These are phyloP conservation scores for Drosophila trapezifrons DNA, from an alignment of 1,140 invertebrate species.

Conservation along the genomic window DNA sequence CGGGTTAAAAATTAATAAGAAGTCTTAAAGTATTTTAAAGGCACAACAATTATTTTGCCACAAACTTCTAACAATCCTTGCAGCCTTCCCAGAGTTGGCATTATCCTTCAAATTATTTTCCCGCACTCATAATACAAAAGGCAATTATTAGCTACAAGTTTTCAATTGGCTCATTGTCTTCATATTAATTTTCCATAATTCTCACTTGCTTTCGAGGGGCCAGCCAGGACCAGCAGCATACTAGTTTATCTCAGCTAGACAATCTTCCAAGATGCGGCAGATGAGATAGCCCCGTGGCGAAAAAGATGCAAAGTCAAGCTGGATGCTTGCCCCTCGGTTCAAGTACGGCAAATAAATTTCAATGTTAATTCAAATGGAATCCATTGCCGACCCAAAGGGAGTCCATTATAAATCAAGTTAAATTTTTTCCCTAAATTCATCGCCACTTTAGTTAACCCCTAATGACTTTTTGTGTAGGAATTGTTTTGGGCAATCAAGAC, in stretches of 20 bases:
- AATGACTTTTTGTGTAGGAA: slow-evolving; percentile 78
- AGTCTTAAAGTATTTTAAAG: not conserved
- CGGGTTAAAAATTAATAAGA: no score
- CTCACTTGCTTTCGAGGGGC: slow-evolving; percentile 31
- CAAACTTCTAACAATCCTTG: no score
- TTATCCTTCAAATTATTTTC: slow-evolving; percentile 36
- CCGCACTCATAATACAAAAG: slow-evolving; percentile 37
- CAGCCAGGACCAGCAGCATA: slow-evolving; percentile 49
- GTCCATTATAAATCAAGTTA: slow-evolving; percentile 76
- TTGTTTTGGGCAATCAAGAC: slow-evolving; percentile 80
- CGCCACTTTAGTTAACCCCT: slow-evolving; percentile 83
- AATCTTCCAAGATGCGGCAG: slow-evolving; percentile 62
- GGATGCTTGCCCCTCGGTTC: slow-evolving; percentile 56
- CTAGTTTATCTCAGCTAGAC: slow-evolving; percentile 58
- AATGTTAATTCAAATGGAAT: slow-evolving; percentile 82
- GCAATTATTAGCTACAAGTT: slow-evolving; percentile 31
- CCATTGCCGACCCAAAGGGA: slow-evolving; percentile 47
- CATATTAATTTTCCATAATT: slow-evolving; percentile 70
- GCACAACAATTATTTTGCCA: not conserved
- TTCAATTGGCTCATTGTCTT: slow-evolving; percentile 66
- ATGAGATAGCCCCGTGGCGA: slow-evolving; percentile 41
- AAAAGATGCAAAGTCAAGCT: slow-evolving; percentile 66
- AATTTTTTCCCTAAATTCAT: slow-evolving; percentile 77
- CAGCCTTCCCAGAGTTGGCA: rapidly evolving
- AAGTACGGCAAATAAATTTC: slow-evolving; percentile 72